These are phyloP conservation scores for Macquaria ambigua DNA, from an alignment of 2,113 vertebrate species.

Conservation along the genomic window DNA sequence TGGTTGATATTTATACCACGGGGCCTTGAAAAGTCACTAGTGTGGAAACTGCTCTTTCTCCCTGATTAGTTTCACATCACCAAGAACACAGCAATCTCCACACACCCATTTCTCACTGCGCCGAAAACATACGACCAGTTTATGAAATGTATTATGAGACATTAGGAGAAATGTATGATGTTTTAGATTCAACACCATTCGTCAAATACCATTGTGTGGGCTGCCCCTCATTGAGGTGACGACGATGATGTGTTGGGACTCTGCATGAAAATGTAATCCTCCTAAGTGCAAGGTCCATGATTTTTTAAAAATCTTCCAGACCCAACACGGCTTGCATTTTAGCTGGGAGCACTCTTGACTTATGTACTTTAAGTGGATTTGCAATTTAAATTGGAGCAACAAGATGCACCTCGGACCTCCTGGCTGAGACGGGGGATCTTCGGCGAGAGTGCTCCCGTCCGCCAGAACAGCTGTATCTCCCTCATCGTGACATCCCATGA, in stretches of 20 bases:
- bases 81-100: constrained; percentile 48
- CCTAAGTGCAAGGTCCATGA: constrained; percentile 78
- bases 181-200: constrained; percentile 22
- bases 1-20: constrained; percentile 85
- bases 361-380: constrained; percentile 74
- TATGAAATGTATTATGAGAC: constrained; percentile 6
- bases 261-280: constrained; percentile 75
- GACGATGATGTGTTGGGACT: constrained; percentile 43
- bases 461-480: constrained; percentile 69
- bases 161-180: constrained; percentile 8
- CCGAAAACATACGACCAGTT: constrained; percentile 27
- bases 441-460: constrained; percentile 39
- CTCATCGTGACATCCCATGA: constrained; percentile 66
- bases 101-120: constrained; percentile 29
- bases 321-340: constrained; percentile 77
- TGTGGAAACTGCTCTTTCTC: constrained; percentile 81
- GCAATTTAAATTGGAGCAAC: constrained; percentile 64
- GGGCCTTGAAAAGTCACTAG: constrained; percentile 81
- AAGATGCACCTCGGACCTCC: constrained; percentile 49
- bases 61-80: constrained; percentile 78
- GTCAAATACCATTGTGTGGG: background rate
- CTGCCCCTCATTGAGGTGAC: constrained; percentile 16
- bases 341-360: constrained; percentile 67
- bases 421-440: constrained; percentile 24
- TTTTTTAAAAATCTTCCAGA: constrained; percentile 77